Conservation (phyloP, 2,888 invertebrate species). For the Hipparchia sbordonii region DNA sequence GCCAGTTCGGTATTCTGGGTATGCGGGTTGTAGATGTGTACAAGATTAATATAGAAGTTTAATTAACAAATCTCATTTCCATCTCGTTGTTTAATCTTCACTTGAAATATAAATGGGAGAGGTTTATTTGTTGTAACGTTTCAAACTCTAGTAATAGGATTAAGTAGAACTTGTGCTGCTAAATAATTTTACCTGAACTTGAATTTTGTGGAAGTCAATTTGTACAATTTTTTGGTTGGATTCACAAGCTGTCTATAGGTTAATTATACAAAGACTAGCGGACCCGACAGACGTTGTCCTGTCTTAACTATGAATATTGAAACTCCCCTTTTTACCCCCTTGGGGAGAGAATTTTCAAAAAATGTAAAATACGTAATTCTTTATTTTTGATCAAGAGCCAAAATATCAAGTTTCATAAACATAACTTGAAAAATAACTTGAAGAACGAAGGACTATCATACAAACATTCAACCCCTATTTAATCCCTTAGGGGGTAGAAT, state of each 20-base stretch:
- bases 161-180: neutral
- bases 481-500: too few species aligned
- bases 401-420: too few species aligned
- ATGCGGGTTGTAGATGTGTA: constrained; percentile 14
- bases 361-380: too few species aligned
- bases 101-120: constrained; percentile 1
- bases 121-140: neutral
- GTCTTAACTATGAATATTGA: too few species aligned
- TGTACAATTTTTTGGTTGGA: neutral
- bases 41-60: constrained; percentile 11
- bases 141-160: constrained; percentile 5
- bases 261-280: too few species aligned
- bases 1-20: constrained; percentile 19
- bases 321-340: too few species aligned
- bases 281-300: too few species aligned
- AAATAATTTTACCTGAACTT: neutral
- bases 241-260: neutral
- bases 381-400: too few species aligned
- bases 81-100: constrained; percentile 10
- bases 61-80: constrained; percentile 15
- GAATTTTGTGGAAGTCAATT: neutral
- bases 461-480: too few species aligned
- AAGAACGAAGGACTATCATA: too few species aligned
- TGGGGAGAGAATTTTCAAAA: too few species aligned
- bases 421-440: too few species aligned